Evolutionary conservation across 23 tunicate species (phyloP), one percentile per base, ranked within the genome.

Genomic region (Pegea sp.): DNA sequence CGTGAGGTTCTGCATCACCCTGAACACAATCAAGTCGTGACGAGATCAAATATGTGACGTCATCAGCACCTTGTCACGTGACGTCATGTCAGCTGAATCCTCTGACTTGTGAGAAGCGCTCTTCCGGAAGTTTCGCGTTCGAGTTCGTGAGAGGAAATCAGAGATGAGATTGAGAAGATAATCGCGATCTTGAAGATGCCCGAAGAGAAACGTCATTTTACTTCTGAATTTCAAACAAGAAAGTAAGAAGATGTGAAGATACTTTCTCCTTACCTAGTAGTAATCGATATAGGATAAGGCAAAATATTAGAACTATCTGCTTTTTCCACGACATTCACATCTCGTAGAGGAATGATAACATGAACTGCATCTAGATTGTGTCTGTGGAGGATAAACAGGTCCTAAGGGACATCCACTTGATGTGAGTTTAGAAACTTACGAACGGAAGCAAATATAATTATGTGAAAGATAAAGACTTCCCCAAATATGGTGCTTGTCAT

Each of bases 131-230:
- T 58, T 67, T 33, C 64, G 56, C 26, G 63, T 77, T 42, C 52
- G 49, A 18, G 95, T 89, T 58, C 67, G 62, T 4, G 90, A 71
- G n/a, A 77, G 48, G 54, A 89, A 89, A 66, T 70, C 81, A 0
- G 90, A 62, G 31, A 89, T 70, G 21, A 89, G 63, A 7, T 66
- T 61, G 21, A 89, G 72, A 25, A 89, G 61, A 57, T 89, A 71
- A 7, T 89, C 81, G 25, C 98, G 75, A 44, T 89, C 91, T 29
- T 66, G 75, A 21, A 89, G 52, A 42, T 71, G 71, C 16, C 93
- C 91, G 42, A 89, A 89, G 56, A 89, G 34, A 46, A 89, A 77
- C 0, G 95, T 68, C 70, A 70, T 76, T 57, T 89, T 89, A 52
- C 75, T 67, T 34, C 88, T 87, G 61, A 28, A 58, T n/a, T n/a